phyloP scores from a whole-genome alignment of 2,888 invertebrate species.

The Koerneria pararmatus region DNA sequence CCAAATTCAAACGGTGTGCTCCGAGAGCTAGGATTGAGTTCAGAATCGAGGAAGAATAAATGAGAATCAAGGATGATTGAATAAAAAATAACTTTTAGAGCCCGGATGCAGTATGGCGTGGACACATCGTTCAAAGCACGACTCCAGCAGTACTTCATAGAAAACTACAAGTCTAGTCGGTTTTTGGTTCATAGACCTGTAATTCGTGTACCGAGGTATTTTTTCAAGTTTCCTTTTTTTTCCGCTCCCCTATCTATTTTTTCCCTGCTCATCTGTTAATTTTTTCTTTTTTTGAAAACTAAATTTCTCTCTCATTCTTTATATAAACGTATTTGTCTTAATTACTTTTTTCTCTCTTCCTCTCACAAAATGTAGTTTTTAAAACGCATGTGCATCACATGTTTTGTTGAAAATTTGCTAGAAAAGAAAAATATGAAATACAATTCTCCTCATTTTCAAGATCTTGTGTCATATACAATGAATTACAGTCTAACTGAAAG shows the following conservation, averaged over 20 bases:
- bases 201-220: neutral
- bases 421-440: no score
- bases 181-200: conserved; percentile 3
- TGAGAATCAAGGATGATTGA: neutral
- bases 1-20: neutral
- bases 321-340: no score
- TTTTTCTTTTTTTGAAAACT: neutral
- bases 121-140: conserved; percentile 97
- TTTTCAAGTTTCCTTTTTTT: conserved; percentile 1
- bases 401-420: no score
- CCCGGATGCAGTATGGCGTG: conserved; percentile 97
- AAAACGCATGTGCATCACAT: no score
- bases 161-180: conserved; percentile 90
- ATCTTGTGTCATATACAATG: no score
- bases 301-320: neutral
- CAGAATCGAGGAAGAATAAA: neutral
- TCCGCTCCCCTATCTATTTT: conserved; percentile 3
- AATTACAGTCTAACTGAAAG: no score
- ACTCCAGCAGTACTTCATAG: conserved; percentile 96
- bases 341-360: no score
- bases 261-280: no score
- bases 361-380: no score
- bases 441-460: no score
- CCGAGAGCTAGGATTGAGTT: no score
- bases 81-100: conserved; percentile 71